These are phyloP conservation scores for Diorhabda carinulata DNA, from an alignment of 1,140 invertebrate genomes.

Conservation along the genomic window DNA sequence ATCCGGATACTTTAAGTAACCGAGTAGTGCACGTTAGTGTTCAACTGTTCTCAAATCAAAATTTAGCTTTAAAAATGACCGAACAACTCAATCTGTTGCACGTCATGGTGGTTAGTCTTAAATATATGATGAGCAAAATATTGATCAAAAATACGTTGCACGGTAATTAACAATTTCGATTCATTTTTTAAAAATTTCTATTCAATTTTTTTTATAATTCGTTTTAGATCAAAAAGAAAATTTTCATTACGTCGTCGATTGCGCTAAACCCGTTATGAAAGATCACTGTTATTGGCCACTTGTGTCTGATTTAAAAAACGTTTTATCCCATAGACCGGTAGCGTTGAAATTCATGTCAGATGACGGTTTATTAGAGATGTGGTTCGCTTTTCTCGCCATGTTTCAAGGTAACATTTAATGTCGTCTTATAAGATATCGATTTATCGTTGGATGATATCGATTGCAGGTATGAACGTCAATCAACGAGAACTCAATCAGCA, in stretches of 20 bases:
- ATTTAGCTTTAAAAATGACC: slow-evolving; percentile 83
- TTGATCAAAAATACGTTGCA: slow-evolving; percentile 82
- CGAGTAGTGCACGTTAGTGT: slow-evolving; percentile 96
- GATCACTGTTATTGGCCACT: slow-evolving; percentile 98
- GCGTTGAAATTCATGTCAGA: slow-evolving; percentile 86
- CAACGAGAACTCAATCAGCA: slow-evolving; percentile 82
- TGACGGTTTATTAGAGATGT: slow-evolving; percentile 82
- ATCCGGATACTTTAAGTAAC: slow-evolving; percentile 89
- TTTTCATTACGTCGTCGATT: slow-evolving; percentile 90
- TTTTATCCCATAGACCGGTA: slow-evolving; percentile 88
- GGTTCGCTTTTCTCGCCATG: slow-evolving; percentile 90
- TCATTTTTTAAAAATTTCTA: no score
- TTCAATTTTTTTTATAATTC: neutral
- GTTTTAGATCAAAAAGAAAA: slow-evolving; percentile 56
- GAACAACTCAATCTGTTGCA: slow-evolving; percentile 85
- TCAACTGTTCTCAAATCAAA: slow-evolving; percentile 91
- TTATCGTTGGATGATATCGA: no score
- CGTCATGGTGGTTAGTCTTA: slow-evolving; percentile 90
- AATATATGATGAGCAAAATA: slow-evolving; percentile 91
- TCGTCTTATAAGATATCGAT: no score
- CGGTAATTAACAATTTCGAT: slow-evolving; percentile 52
- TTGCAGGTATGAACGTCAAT: slow-evolving; percentile 90
- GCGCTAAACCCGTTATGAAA: slow-evolving; percentile 86
- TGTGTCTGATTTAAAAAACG: slow-evolving; percentile 95
- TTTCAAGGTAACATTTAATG: slow-evolving; percentile 68